A percentile compares a stretch with the other conserved stretches of the same genome.
Evolutionary conservation across 2,797 vertebrate species (phyloP).

Genomic region (Manis crassicaudata): DNA sequence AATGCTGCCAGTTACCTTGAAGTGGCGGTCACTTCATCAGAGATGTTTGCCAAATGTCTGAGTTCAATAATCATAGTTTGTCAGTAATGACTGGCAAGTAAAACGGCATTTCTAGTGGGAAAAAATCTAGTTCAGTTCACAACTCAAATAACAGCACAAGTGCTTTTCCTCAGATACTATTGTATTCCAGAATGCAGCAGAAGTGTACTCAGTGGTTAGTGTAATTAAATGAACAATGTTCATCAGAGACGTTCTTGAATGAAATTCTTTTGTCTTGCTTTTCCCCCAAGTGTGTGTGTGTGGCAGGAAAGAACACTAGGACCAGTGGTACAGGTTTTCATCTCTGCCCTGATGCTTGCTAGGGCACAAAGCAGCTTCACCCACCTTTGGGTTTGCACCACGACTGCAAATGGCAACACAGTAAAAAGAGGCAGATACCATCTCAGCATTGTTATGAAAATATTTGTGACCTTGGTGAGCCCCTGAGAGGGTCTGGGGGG

Average conservation of each 20-base stretch:
- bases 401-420: neutral
- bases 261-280: neutral
- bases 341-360: neutral
- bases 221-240: neutral
- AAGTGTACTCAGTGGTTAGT: fast-evolving
- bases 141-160: neutral
- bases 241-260: neutral
- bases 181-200: neutral
- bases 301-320: neutral
- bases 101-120: neutral
- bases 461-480: neutral
- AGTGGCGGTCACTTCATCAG: neutral
- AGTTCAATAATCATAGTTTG: neutral
- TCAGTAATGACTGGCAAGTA: neutral
- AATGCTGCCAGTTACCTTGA: neutral
- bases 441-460: neutral
- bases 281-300: neutral
- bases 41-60: neutral
- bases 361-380: neutral
- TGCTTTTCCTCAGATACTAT: neutral
- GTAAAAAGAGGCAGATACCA: neutral
- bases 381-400: neutral
- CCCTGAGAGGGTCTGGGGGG: neutral
- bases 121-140: neutral
- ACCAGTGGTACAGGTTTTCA: neutral